Percentiles rank a stretch among this genome's conserved stretches.
These are phyloP conservation scores for Lagorchestes hirsutus DNA, from an alignment of 2,797 vertebrate species.

Conservation along the genomic window DNA sequence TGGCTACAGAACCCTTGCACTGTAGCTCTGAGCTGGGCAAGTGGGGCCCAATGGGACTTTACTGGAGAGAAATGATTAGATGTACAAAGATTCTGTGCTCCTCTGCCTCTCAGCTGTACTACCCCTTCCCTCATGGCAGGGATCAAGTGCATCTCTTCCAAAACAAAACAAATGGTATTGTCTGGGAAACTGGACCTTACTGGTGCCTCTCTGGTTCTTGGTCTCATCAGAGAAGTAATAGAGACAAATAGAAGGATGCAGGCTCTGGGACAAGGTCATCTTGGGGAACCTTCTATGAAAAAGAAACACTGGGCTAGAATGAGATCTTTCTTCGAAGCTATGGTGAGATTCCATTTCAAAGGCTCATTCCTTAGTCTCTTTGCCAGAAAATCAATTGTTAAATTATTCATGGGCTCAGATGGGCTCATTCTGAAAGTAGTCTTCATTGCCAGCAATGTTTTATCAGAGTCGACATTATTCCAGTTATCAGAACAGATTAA, in stretches of 20 bases:
- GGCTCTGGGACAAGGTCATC: not conserved
- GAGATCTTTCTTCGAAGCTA: constrained; percentile 35
- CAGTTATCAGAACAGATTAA: constrained; percentile 68
- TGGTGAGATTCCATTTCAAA: constrained; percentile 24
- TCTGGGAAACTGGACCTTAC: not conserved
- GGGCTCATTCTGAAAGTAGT: constrained; percentile 61
- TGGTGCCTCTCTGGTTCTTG: not conserved
- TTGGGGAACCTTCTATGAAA: constrained; percentile 5
- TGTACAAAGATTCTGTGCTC: not conserved
- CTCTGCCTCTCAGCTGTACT: not conserved
- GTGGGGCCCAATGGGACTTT: not conserved
- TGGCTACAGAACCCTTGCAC: not conserved
- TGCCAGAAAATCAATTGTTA: constrained; percentile 74
- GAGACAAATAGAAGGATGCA: not conserved
- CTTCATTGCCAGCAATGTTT: constrained; percentile 56
- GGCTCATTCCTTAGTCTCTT: constrained; percentile 56
- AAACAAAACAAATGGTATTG: constrained; percentile 5
- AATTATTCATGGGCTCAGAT: constrained; percentile 67
- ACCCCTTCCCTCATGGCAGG: not conserved
- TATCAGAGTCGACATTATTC: constrained; percentile 67
- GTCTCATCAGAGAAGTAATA: not conserved
- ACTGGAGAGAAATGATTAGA: not conserved
- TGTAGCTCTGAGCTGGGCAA: not conserved
- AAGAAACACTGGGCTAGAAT: not conserved
- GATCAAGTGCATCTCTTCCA: not conserved